Evolutionary conservation across 2,113 vertebrate species (phyloP), one percentile per base, ranked within the genome.

Genomic region (Amphiprion ocellaris): DNA sequence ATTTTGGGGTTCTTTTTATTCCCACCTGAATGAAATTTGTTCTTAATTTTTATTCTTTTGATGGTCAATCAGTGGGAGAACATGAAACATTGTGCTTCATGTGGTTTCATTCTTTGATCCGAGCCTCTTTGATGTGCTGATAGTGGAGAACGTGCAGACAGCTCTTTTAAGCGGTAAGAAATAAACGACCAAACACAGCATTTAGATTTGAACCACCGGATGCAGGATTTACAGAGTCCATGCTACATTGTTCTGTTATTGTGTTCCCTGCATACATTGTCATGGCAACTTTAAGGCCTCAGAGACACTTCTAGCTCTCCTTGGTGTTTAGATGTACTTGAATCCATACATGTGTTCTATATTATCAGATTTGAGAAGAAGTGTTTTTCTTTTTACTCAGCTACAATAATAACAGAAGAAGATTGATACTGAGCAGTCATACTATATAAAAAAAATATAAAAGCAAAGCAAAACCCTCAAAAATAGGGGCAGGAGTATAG

Each of bases 21-120:
- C 75, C 53, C n/a, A 21, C 37, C 67, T 82, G 75, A 67, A 69
- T 53, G 6, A 78, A 55, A 81, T 77, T 16, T 73, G 74, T 88
- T 87, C 87, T 70, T 71, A 67, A 72, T 82, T 88, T 75, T 68
- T 26, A 77, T 78, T 68, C 89, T 86, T 93, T 92, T 93, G 92
- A 91, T 87, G 70, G 81, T 76, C 82, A 82, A 71, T 86, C 67
- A 75, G 79, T 77, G 77, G 59, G 74, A 86, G 55, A 69, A 70
- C 73, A 88, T 90, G 77, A 89, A 85, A 83, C 84, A 64, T 61
- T 72, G 33, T 39, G 55, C 62, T 79, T 70, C 33, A 21, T 66
- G 55, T 87, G 79, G 56, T 55, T 74, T 46, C 69, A 81, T 78
- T 74, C 77, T 87, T 87, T 90, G 89, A 92, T 90, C 85, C 78